Evolutionary conservation across 53 echinoderm and acorn worm species (phyloP).

Genomic region (Arbacia lixula): DNA sequence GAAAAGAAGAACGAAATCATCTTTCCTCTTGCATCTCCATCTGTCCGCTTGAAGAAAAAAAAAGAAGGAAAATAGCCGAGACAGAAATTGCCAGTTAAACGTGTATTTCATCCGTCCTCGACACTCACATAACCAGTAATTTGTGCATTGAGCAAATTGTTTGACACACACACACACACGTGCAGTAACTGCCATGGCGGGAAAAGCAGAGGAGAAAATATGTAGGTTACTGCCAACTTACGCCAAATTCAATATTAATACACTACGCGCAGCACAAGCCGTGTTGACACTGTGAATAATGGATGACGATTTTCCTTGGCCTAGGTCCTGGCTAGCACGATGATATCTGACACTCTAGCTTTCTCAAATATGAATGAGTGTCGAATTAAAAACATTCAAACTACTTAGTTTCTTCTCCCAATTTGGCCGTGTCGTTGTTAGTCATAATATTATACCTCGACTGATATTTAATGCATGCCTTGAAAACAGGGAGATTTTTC

Average conservation of each 20-base stretch:
- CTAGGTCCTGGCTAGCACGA: conserved; percentile 11
- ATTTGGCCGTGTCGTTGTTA: neutral
- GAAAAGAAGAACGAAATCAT: too few species aligned
- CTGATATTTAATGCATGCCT: conserved; percentile 33
- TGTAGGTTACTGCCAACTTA: conserved; percentile 37
- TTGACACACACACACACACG: too few species aligned
- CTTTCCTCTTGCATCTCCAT: conserved; percentile 1
- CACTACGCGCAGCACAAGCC: conserved; percentile 12
- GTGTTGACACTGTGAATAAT: conserved; percentile 58
- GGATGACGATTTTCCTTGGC: conserved; percentile 45
- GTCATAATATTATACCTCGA: neutral
- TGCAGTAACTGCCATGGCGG: conserved; percentile 9
- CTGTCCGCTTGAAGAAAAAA: too few species aligned
- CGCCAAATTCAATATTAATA: conserved; percentile 50
- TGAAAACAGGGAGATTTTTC: too few species aligned
- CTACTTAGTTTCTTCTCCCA: conserved; percentile 4
- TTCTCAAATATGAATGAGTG: conserved; percentile 45
- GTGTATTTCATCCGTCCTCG: neutral
- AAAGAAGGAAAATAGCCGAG: conserved; percentile 19
- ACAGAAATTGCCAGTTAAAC: conserved; percentile 33
- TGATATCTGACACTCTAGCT: conserved; percentile 33
- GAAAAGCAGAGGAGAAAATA: neutral
- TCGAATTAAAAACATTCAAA: conserved; percentile 45
- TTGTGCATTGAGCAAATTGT: conserved; percentile 32
- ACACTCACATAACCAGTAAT: conserved; percentile 10